Conservation (phyloP, 2,888 invertebrate genomes). For the Boloria selene region DNA sequence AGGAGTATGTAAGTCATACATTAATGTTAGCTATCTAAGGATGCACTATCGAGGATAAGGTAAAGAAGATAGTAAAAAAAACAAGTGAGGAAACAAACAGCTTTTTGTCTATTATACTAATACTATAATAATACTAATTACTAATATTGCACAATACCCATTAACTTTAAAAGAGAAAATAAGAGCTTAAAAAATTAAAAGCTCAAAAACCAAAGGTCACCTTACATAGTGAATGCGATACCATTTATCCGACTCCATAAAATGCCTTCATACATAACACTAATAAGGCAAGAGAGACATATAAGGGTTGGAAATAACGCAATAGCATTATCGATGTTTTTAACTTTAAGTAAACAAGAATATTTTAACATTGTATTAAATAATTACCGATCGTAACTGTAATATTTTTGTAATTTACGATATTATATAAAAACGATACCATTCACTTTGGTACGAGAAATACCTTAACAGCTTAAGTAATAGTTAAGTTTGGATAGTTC, state of each 20-base stretch:
- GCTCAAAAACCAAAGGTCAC: constrained; percentile 24
- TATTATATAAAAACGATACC: constrained; percentile 1
- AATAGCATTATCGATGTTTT: constrained; percentile 21
- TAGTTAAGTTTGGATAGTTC: too few relatives aligned
- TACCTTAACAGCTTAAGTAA: too few relatives aligned
- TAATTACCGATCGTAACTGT: constrained; percentile 7
- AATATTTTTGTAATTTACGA: constrained; percentile 20
- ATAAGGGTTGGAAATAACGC: constrained; percentile 16
- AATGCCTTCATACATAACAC: constrained; percentile 13
- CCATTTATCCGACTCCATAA: constrained; percentile 22
- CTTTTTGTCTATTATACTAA: too few relatives aligned
- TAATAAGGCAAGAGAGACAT: constrained; percentile 14
- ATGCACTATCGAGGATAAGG: too few relatives aligned
- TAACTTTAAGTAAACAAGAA: constrained; percentile 16
- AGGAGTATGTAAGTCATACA: too few relatives aligned
- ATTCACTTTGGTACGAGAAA: too few relatives aligned
- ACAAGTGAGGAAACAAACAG: too few relatives aligned
- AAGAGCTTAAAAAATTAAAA: not conserved
- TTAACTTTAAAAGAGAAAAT: not conserved
- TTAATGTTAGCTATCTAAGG: too few relatives aligned
- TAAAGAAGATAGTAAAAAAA: too few relatives aligned
- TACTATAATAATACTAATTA: too few relatives aligned
- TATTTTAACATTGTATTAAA: constrained; percentile 27
- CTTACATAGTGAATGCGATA: constrained; percentile 24
- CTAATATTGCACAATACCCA: too few relatives aligned